Base-by-base conservation (phyloP, 2,888 invertebrate species). In the Ceraclea dissimilis region DNA sequence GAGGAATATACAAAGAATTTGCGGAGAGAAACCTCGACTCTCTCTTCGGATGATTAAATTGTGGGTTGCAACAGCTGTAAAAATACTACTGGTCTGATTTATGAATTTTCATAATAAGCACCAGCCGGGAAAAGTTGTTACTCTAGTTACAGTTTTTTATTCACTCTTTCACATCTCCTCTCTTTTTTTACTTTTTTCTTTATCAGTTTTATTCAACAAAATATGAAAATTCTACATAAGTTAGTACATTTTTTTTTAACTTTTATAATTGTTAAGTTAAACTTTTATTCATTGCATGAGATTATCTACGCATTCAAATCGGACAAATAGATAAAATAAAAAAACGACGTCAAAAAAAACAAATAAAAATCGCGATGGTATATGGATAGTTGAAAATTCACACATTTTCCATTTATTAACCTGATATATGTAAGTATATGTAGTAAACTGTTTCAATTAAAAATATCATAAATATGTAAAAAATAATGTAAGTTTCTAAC, bases 91-190 rank as follows among this genome's bases (percentile, higher is more conserved):
- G n/a, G n/a, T 39, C 48, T 60, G 60, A 60, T 60, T 60, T 60
- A 60, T 60, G 58, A 60, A 60, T 58, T 56, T 58, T 47, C 56
- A 56, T 60, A 60, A 60, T 56, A 57, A 60, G 55, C 57, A 57
- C 43, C 50, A 44, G 49, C 49, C 49, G 26, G 22, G 19, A 26
- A 39, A 39, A 22, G 22, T 49, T 49, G 49, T 6, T 49, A 6
- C 22, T 16, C 49, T 2, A 49, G 4, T 20, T 5, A 13, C 39
- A 39, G n/a, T 8, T 13, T 39, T 39, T 39, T 39, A 4, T 16
- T 13, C 39, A 39, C 39, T 39, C 39, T 39, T 39, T 39, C 13
- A 8, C 13, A 39, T 39, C 31, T 39, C 16, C 16, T 16, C 13
- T 16, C 16, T 16, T 39, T 39, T 39, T 16, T 39, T 13, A 39